These are phyloP conservation scores for Drosophila kokeensis DNA, from an alignment of 2,888 invertebrate species.

Conservation along the genomic window DNA sequence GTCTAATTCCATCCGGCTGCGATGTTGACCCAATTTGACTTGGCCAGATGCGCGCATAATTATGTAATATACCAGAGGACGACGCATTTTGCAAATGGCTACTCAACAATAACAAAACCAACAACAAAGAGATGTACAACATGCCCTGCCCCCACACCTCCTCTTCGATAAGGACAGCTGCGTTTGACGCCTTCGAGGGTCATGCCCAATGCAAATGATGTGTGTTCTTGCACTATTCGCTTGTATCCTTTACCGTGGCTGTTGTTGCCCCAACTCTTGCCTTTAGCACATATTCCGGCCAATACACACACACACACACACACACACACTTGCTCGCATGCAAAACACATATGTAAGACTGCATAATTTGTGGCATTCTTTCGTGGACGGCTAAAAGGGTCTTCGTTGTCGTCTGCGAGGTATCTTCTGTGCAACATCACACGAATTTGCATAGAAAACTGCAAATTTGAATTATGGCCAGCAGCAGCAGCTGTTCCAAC, in stretches of 20 bases:
- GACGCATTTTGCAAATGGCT: slow-evolving; percentile 33
- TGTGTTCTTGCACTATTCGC: slow-evolving; percentile 42
- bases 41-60: slow-evolving; percentile 69
- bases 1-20: slow-evolving; percentile 15
- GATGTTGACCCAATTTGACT: slow-evolving; percentile 29
- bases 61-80: slow-evolving; percentile 55
- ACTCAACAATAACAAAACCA: slow-evolving; percentile 20
- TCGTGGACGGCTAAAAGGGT: slow-evolving; percentile 43
- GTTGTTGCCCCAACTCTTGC: slow-evolving; percentile 22
- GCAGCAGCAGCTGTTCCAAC: slow-evolving; percentile 43
- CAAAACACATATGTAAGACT: slow-evolving; percentile 20
- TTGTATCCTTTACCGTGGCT: slow-evolving; percentile 49
- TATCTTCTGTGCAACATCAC: slow-evolving; percentile 69
- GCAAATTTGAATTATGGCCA: slow-evolving; percentile 83
- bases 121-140: slow-evolving; percentile 22
- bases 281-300: slow-evolving; percentile 34
- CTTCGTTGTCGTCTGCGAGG: slow-evolving; percentile 38
- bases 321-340: slow-evolving; percentile 7
- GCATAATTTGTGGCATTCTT: slow-evolving; percentile 63
- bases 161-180: slow-evolving; percentile 57
- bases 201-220: slow-evolving; percentile 70
- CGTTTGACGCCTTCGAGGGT: slow-evolving; percentile 71
- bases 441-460: slow-evolving; percentile 84
- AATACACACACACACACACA: slow-evolving; percentile 13
- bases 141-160: slow-evolving; percentile 4